Evolutionary conservation across 2,113 vertebrate species (phyloP).

Genomic region (Crotalus horridus): DNA sequence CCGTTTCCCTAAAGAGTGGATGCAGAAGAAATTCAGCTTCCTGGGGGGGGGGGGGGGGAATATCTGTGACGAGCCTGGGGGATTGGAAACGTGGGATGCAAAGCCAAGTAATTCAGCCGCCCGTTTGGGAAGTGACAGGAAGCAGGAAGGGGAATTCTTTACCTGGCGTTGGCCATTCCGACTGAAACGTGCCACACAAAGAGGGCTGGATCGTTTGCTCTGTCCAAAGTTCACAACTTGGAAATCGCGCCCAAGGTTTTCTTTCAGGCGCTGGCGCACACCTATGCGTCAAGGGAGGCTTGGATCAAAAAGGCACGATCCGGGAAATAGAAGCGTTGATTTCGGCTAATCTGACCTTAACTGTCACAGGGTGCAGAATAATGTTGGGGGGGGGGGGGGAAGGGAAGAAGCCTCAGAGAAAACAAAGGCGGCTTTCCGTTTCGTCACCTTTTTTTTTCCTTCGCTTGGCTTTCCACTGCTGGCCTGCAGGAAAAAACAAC

Average conservation of each 20-base stretch:
- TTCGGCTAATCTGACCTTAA: conserved; percentile 59
- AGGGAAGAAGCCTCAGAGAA: background rate
- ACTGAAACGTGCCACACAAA: conserved; percentile 43
- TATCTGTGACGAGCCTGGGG: no score
- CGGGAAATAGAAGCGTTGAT: conserved; percentile 44
- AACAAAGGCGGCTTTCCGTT: conserved; percentile 56
- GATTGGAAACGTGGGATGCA: background rate
- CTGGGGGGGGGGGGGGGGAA: background rate
- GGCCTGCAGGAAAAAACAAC: background rate
- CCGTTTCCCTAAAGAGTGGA: background rate
- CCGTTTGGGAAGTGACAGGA: background rate
- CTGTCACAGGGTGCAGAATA: conserved; percentile 53
- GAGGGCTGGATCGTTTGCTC: conserved; percentile 53
- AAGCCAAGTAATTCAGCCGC: background rate
- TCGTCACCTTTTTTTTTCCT: conserved; percentile 33
- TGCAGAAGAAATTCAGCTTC: background rate
- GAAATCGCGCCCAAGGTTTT: conserved; percentile 57
- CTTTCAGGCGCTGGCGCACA: background rate
- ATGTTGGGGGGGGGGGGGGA: conserved; percentile 15
- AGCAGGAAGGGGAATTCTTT: background rate
- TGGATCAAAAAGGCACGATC: conserved; percentile 27
- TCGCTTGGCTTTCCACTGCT: conserved; percentile 29
- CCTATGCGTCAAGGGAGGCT: background rate
- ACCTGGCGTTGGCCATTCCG: conserved; percentile 34
- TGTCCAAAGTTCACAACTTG: conserved; percentile 72